Evolutionary conservation across 2,113 vertebrate genomes (phyloP), one percentile per base, ranked within the genome.

Genomic region (Etheostoma spectabile): DNA sequence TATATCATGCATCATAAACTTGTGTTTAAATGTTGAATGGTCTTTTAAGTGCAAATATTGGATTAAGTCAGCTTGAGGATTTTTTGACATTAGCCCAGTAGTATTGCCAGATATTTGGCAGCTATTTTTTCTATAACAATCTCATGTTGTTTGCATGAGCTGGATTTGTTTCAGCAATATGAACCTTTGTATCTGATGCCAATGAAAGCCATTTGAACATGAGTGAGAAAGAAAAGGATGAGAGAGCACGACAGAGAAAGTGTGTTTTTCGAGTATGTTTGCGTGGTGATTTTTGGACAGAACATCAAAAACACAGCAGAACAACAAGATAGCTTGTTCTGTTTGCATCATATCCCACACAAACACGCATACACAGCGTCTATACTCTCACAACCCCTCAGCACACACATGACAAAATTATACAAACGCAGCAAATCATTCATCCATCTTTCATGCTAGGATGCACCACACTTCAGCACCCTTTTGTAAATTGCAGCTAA

Each of bases 11-110:
- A 79, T 89, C 77, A 83, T 77, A 84, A 86, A 76, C 88, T 80
- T 86, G 83, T 91, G 89, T 93, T 91, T 90, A 85, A 84, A 91
- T 64, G 49, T 67, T 79, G 70, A 89, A 88, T 74, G 71, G 79
- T 73, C 91, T 93, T 94, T 94, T 85, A 89, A 90, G 91, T 93
- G 90, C 87, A 93, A 93, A 93, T 92, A 79, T 72, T 55, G 80
- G 85, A 92, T 93, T 91, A 89, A 89, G 88, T 90, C 79, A 82
- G 75, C 2, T 72, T 68, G 72, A 81, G 77, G 60, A 74, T 78
- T 92, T 92, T 92, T 88, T 90, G 82, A 89, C 83, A 89, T 73
- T 51, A 74, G 71, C 81, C 82, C 80, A 78, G 59, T 82, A 80
- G 73, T 77, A 66, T 66, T 49, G 45, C 22, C 16, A 66, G 55